These are phyloP conservation scores for Eristalis arbustorum DNA, from an alignment of 2,888 invertebrate genomes.

Conservation along the genomic window DNA sequence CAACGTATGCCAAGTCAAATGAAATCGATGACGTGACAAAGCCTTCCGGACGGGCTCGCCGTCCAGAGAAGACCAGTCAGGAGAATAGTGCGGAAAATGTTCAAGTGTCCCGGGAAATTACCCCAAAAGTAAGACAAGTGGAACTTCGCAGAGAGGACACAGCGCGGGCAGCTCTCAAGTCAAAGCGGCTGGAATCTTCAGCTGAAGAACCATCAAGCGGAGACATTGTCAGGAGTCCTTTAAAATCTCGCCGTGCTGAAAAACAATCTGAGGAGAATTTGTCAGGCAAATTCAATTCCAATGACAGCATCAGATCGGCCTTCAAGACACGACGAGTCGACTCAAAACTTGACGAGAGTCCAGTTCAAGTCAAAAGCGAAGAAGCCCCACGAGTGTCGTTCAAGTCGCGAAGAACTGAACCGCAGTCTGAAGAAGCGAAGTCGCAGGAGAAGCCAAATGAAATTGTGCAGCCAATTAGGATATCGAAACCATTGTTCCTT, in stretches of 20 bases:
- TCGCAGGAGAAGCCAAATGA: slow-evolving; percentile 51
- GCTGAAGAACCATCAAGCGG: not conserved
- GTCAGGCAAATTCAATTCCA: not conserved
- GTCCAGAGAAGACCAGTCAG: slow-evolving; percentile 17
- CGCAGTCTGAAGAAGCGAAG: slow-evolving; percentile 1
- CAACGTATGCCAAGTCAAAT: slow-evolving; percentile 80
- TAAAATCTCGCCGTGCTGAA: slow-evolving; percentile 30
- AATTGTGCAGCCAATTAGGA: slow-evolving; percentile 45
- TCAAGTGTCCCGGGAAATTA: slow-evolving; percentile 37
- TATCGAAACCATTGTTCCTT: slow-evolving; percentile 57
- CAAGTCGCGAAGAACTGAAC: slow-evolving; percentile 23
- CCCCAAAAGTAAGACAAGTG: slow-evolving; percentile 28
- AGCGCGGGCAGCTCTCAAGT: slow-evolving; percentile 36
- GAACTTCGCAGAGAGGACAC: slow-evolving; percentile 44
- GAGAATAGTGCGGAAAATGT: slow-evolving; percentile 49
- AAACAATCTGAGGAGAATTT: slow-evolving; percentile 1
- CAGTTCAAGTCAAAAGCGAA: not conserved
- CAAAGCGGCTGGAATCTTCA: slow-evolving; percentile 27
- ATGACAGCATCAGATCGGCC: not conserved
- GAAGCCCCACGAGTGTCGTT: not conserved
- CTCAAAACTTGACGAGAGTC: not conserved
- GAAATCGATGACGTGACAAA: slow-evolving; percentile 70
- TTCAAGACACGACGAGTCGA: slow-evolving; percentile 20
- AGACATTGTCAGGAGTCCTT: not conserved
- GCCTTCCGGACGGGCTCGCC: slow-evolving; percentile 15